Conservation (phyloP, 2,797 vertebrate species). For the Eulemur mongoz region DNA sequence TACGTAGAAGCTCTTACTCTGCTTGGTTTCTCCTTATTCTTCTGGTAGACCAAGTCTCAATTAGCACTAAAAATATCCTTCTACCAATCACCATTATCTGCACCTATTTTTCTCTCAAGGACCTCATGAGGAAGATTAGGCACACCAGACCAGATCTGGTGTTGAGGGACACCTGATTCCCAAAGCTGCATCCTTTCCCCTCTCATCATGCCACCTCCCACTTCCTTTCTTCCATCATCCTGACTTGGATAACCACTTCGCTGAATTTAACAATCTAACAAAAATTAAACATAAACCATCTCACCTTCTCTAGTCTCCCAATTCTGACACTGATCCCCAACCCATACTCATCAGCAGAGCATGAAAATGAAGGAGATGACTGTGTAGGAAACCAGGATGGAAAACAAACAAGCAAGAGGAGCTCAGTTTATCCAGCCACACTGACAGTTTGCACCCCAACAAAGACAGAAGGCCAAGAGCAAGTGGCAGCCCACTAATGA, state of each 20-base stretch:
- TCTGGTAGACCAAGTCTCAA: background rate
- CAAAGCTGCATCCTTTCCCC: background rate
- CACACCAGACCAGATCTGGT: background rate
- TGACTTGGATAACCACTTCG: background rate
- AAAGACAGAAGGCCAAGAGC: conserved; percentile 46
- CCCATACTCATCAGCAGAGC: background rate
- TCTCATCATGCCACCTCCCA: background rate
- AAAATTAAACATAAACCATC: conserved; percentile 26
- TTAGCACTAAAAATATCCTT: background rate
- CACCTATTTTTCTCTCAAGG: background rate
- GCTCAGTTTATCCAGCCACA: conserved; percentile 36
- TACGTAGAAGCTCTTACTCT: background rate
- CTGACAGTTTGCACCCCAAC: background rate
- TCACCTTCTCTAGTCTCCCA: background rate
- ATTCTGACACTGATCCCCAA: background rate
- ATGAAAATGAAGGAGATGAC: conserved; percentile 53
- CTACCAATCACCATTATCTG: background rate
- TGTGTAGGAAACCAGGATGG: background rate
- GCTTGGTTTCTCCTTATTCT: background rate
- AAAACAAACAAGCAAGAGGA: conserved; percentile 32
- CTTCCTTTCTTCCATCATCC: background rate
- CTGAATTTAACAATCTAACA: background rate
- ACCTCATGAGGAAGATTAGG: background rate
- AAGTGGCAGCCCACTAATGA: conserved; percentile 32
- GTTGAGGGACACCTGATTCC: background rate